phyloP scores from a whole-genome alignment of 2,797 vertebrate genomes.

The Bradypodion ventrale region DNA sequence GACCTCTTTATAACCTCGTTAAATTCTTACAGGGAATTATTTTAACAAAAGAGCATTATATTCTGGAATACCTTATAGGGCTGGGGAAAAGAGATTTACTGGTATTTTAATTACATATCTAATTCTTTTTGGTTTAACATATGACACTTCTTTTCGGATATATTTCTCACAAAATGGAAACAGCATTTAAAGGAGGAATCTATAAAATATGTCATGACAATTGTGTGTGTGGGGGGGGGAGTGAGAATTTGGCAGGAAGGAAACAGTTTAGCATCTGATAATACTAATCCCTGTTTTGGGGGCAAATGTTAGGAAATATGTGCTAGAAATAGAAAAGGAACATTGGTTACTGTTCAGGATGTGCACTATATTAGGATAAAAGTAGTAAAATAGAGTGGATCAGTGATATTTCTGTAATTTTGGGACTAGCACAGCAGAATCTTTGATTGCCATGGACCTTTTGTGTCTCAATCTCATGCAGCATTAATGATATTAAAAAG shows the following conservation, averaged over 20 bases:
- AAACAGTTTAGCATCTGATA: conserved; percentile 10
- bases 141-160: conserved; percentile 11
- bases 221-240: background rate
- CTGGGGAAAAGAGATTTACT: conserved; percentile 60
- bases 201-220: background rate
- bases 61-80: conserved; percentile 52
- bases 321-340: no score
- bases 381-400: no score
- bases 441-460: no score
- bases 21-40: conserved; percentile 72
- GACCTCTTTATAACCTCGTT: conserved; percentile 59
- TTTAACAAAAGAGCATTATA: conserved; percentile 70
- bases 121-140: conserved; percentile 37
- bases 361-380: no score
- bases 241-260: background rate
- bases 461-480: no score
- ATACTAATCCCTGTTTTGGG: background rate
- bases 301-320: no score
- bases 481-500: no score
- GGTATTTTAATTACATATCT: conserved; percentile 45
- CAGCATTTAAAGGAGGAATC: background rate
- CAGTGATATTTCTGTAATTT: no score
- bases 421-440: no score
- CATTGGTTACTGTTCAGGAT: no score
- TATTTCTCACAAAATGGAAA: conserved; percentile 4